Percentiles rank a stretch among this genome's conserved stretches.
These are phyloP conservation scores for Dasyurus viverrinus DNA, from an alignment of 2,113 vertebrate species.

Conservation along the genomic window DNA sequence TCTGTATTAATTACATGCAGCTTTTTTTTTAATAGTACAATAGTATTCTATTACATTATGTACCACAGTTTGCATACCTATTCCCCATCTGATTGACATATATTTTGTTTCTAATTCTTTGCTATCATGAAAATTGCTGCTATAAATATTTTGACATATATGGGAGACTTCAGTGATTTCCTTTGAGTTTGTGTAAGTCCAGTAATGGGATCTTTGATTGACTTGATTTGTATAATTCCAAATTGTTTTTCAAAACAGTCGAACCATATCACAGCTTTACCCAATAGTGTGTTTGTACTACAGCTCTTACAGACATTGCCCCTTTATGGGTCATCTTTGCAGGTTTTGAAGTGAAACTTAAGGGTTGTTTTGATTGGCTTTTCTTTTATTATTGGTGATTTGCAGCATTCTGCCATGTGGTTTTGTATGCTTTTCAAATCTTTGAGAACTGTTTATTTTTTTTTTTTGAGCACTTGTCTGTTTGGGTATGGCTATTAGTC, in stretches of 20 bases:
- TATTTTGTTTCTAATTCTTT: not conserved
- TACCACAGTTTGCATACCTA: not conserved
- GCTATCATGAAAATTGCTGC: not conserved
- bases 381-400: not conserved
- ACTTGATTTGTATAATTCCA: not conserved
- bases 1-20: not conserved
- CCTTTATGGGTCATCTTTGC: not conserved
- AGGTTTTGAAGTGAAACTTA: not conserved
- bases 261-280: not conserved
- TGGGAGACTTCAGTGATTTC: not conserved
- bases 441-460: not conserved
- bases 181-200: not conserved
- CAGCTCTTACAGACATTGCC: not conserved
- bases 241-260: not conserved
- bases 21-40: not conserved
- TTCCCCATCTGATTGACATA: not conserved
- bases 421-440: not conserved
- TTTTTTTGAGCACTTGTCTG: not conserved
- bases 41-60: not conserved
- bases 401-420: not conserved
- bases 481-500: not conserved
- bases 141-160: not conserved
- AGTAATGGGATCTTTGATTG: not conserved
- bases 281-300: not conserved
- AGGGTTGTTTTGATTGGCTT: not conserved